Evolutionary conservation across 2,113 vertebrate species (phyloP).

Genomic region (Pseudorasbora parva): DNA sequence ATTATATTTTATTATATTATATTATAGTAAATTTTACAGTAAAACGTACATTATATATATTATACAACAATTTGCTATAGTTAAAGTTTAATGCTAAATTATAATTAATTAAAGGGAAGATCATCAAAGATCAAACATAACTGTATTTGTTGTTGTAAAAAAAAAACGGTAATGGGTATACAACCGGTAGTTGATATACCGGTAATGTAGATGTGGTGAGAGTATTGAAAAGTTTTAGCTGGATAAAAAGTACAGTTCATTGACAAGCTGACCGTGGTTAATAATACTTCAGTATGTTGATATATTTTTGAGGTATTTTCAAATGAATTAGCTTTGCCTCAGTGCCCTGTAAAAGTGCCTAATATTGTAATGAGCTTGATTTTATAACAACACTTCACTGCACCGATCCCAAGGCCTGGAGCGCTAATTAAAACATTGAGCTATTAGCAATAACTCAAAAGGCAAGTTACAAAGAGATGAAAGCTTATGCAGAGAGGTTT

Average conservation of each 20-base stretch:
- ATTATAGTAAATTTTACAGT: too few species aligned
- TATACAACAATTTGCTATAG: not conserved
- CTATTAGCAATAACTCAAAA: constrained; percentile 54
- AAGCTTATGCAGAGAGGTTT: constrained; percentile 46
- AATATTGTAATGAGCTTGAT: constrained; percentile 57
- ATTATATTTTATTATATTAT: too few species aligned
- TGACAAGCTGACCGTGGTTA: constrained; percentile 25
- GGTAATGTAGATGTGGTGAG: not conserved
- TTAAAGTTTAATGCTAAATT: too few species aligned
- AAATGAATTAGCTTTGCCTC: constrained; percentile 55
- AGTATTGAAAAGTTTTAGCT: constrained; percentile 22
- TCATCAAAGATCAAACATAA: not conserved
- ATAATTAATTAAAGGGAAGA: not conserved
- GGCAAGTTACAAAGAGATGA: constrained; percentile 52
- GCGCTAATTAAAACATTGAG: constrained; percentile 55
- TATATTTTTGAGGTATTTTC: constrained; percentile 55
- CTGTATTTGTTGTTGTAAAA: too few species aligned
- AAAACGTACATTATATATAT: too few species aligned
- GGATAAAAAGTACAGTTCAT: constrained; percentile 9
- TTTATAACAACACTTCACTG: constrained; percentile 48
- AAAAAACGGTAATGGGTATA: too few species aligned
- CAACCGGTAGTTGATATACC: too few species aligned
- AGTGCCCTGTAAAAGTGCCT: constrained; percentile 45
- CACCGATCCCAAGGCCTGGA: constrained; percentile 34
- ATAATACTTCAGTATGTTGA: constrained; percentile 42